Evolutionary conservation across 2,888 invertebrate genomes (phyloP), one percentile per base, ranked within the genome.

Genomic region (Phaedon cochleariae): DNA sequence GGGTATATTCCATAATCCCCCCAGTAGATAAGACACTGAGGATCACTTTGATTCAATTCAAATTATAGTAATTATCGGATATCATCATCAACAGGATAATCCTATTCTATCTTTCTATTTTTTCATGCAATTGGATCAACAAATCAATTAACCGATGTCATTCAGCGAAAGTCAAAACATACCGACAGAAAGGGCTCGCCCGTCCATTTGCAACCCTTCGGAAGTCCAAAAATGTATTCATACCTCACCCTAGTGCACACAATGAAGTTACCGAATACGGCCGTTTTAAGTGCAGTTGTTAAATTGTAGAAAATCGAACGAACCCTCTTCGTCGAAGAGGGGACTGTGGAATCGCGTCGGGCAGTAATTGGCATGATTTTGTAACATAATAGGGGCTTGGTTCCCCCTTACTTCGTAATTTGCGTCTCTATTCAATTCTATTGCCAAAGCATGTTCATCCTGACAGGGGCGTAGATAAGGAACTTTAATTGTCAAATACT

Each of bases 341-440:
- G 66, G 64, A 55, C 37, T 46, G 31, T 59, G 62, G 62, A 69
- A 65, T 66, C 66, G 69, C 65, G 69, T 64, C 46, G 60, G 59
- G 64, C 70, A 69, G 69, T 74, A 74, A 74, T 74, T 74, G 74
- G 72, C 74, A 74, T 74, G 72, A 74, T 74, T 74, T 71, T 65
- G 71, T 72, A 73, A 73, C 72, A 71, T 73, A 74, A 74, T 73
- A 71, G 73, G 73, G 70, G 67, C 67, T 67, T 65, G 65, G 68
- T 70, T 67, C 68, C 69, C 71, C 62, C 65, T 62, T 41, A 41
- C 57, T 48, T 62, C 69, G 72, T 72, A 73, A 74, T 74, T 73
- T 73, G 74, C 71, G 70, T 71, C 67, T 69, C 72, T 73, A 73
- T 74, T 74, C 69, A 73, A 70, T 73, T 70, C 66, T 6, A 9